These are phyloP conservation scores for Cremastinae sp. DNA, from an alignment of 2,888 invertebrate species.

Conservation along the genomic window DNA sequence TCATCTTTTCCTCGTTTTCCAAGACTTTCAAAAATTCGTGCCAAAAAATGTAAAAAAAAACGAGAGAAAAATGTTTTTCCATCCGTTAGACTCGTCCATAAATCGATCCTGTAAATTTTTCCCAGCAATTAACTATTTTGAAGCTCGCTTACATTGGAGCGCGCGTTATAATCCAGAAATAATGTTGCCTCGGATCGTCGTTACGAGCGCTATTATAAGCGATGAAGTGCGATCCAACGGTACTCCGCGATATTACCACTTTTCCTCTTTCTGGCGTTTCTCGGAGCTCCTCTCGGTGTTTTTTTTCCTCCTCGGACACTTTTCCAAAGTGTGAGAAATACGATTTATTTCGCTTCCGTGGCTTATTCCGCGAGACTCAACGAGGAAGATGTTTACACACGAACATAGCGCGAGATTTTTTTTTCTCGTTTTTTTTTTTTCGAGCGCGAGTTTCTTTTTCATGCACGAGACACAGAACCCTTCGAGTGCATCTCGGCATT, in stretches of 20 bases:
- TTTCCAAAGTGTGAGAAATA: constrained; percentile 51
- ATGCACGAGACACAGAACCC: constrained; percentile 14
- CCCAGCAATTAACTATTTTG: constrained; percentile 44
- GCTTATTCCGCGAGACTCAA: constrained; percentile 18
- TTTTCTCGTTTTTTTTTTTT: neutral
- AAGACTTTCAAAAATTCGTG: too few relatives aligned
- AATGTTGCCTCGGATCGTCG: constrained; percentile 44
- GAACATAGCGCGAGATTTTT: constrained; percentile 31
- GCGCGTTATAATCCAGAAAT: constrained; percentile 38
- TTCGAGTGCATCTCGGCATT: too few relatives aligned
- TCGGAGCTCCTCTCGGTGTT: constrained; percentile 5
- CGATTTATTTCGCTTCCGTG: constrained; percentile 55
- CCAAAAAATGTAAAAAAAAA: constrained; percentile 13
- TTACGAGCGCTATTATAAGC: constrained; percentile 56
- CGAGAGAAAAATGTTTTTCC: constrained; percentile 33
- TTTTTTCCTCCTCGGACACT: constrained; percentile 6
- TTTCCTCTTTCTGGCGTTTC: constrained; percentile 24
- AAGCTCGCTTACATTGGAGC: constrained; percentile 12
- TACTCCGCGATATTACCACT: constrained; percentile 53
- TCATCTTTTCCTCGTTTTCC: too few relatives aligned
- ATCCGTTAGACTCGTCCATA: constrained; percentile 36
- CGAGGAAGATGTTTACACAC: too few relatives aligned
- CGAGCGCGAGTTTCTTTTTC: too few relatives aligned
- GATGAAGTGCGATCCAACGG: constrained; percentile 59
- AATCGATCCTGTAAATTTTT: constrained; percentile 16